Conservation (phyloP, 2,888 invertebrate genomes). For the Sinotaia quadrata region DNA sequence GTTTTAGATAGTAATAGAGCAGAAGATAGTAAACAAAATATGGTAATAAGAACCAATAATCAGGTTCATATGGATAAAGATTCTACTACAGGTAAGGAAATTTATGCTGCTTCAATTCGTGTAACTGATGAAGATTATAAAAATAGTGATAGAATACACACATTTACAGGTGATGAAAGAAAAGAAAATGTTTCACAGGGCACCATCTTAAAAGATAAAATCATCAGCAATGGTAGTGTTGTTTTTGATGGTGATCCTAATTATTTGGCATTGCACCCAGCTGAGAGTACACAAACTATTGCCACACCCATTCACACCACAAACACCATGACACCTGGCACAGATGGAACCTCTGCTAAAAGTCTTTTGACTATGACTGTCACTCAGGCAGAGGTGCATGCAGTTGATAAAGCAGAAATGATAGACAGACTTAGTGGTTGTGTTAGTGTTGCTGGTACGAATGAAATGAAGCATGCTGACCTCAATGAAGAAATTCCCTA, state of each 20-base stretch:
- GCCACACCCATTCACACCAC: slow-evolving; percentile 7
- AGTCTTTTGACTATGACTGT: slow-evolving; percentile 20
- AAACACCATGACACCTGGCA: neutral
- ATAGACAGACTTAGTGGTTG: no score
- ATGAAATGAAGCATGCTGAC: slow-evolving; percentile 44
- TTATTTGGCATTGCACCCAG: no score
- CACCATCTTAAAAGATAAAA: neutral
- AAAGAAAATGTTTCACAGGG: neutral
- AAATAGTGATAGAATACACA: neutral
- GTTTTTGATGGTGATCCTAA: neutral
- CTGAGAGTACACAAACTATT: neutral
- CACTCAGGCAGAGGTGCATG: slow-evolving; percentile 2
- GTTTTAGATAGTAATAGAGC: slow-evolving; percentile 67
- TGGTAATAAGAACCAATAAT: no score
- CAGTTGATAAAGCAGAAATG: neutral
- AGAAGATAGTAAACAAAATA: slow-evolving; percentile 3
- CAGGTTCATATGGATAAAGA: no score
- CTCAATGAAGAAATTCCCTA: slow-evolving; percentile 70
- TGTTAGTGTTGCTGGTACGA: no score
- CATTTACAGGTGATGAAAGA: neutral
- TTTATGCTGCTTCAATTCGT: no score
- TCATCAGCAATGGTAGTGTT: slow-evolving; percentile 7
- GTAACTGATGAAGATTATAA: neutral
- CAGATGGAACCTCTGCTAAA: slow-evolving; percentile 1
- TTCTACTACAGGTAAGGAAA: no score